Base-by-base conservation (phyloP, 2,797 vertebrate genomes). In the Perdix hodgsoniae region DNA sequence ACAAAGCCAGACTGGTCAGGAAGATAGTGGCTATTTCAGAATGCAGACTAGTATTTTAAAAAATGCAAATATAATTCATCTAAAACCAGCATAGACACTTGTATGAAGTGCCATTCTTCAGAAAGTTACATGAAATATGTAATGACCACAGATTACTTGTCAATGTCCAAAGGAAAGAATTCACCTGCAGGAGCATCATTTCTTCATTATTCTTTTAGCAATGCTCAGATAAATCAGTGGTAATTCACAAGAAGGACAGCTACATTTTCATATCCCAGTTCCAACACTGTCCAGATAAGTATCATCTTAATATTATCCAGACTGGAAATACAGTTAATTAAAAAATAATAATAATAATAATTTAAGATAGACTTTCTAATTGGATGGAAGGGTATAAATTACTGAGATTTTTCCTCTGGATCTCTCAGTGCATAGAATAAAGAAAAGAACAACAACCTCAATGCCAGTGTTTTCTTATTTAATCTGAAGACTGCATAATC, bases 51-150 rank as follows among this genome's bases (percentile, higher is more conserved):
- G 13, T 35, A 26, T 45, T 70, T 52, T 74, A 12, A 86, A 73
- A 83, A 82, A 42, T 29, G 14, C 4, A 69, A 64, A 72, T 4
- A 5, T 24, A 69, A 71, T 57, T 1, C 79, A 73, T 64, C 82
- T 77, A 4, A 71, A 50, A 57, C 23, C 3, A 2, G 17, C 3
- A 3, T 80, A 14, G 60, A 2, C 5, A n/a, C 2, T 9, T 52
- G 17, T 44, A 24, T 39, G 11, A 76, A 50, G 13, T 37, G 8
- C 26, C 7, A 49, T 4, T 59, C 21, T 76, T 56, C 63, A 27
- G 73, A 59, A 61, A 1, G 0, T 49, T 78, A 17, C 35, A 42
- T n/a, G 23, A 81, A 49, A 8, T 33, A 1, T 0, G 0, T 42
- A 45, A 79, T 39, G 24, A 67, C 14, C 7, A 44, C 0, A 81